Evolutionary conservation across 2,113 vertebrate genomes (phyloP).

Genomic region (Numida meleagris): DNA sequence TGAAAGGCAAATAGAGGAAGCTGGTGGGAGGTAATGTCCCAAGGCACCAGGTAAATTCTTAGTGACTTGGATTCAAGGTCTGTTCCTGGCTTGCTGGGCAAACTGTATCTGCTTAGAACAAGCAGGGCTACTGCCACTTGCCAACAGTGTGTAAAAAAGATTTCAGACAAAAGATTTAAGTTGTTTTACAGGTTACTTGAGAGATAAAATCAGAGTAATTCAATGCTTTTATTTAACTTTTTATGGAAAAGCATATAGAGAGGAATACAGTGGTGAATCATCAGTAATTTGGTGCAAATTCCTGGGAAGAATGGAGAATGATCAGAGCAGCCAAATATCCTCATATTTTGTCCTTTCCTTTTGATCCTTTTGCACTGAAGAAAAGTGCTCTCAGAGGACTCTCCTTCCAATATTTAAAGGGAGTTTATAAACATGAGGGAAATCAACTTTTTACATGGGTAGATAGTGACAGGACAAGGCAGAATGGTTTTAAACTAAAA

Average conservation of each 20-base stretch:
- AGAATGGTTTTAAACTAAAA: too few relatives aligned
- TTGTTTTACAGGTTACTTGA: not conserved
- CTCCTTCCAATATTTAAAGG: too few relatives aligned
- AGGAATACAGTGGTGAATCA: not conserved
- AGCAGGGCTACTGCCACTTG: rapidly evolving
- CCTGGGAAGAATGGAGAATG: not conserved
- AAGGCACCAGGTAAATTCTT: not conserved
- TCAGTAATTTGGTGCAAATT: not conserved
- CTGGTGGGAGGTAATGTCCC: not conserved
- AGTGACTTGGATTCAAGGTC: not conserved
- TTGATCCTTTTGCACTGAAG: not conserved
- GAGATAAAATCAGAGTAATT: not conserved
- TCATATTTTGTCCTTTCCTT: not conserved
- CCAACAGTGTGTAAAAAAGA: rapidly evolving
- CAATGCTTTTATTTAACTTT: not conserved
- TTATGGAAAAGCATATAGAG: not conserved
- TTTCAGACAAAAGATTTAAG: not conserved
- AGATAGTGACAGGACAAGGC: too few relatives aligned
- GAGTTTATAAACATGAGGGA: too few relatives aligned
- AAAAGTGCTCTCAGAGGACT: not conserved
- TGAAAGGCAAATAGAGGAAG: slow-evolving; percentile 31
- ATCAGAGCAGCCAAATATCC: not conserved
- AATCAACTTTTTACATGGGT: too few relatives aligned
- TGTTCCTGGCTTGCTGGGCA: not conserved
- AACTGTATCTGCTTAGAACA: not conserved